Base-by-base conservation (phyloP, 2,888 invertebrate species). In the Xylota segnis region DNA sequence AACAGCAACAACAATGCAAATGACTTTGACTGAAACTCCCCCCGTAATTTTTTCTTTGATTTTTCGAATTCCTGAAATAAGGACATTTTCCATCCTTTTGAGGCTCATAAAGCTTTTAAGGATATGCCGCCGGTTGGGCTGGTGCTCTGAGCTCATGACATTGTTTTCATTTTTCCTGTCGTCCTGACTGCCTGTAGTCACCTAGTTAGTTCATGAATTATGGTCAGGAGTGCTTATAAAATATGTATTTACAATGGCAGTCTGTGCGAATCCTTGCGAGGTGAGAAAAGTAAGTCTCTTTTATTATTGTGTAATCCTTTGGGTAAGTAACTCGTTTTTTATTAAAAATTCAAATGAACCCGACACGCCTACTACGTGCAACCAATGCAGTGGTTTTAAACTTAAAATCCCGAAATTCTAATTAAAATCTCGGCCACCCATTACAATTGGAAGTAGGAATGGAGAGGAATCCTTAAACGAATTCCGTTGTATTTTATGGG, bases 1-100 rank as follows among this genome's bases (percentile, higher is more conserved):
- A 83, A 70, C 83, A 83, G 63, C 72, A 63, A 58, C 50, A 63
- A 58, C 50, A 83, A 40, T 40, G 14, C 37, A 58, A 68, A 50
- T 37, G 29, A 40, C 37, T 27, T 65, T 63, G 34, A 52, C 27
- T 63, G 37, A 37, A 50, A 23, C 23, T 32, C 14, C 6, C 14
- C 6, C 9, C 5, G 1, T 43, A 40, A n/a, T 14, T 43, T 32
- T 70, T 27, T 40, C 9, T 32, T 29, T 23, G 2, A 12, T 23
- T 71, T 37, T 14, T 34, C 10, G 34, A 37, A 59, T 71, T 23
- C 23, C 5, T 23, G n/a, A 56, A 34, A 16, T 29, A 10, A 0
- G 5, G 7, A 5, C 14, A 43, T n/a, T n/a, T 43, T 32, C 4
- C 12, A 34, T 37, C 45, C 34, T 47, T 75, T 27, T n/a, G 18